These are phyloP conservation scores for Battus philenor DNA, from an alignment of 1,140 invertebrate species.

Conservation along the genomic window DNA sequence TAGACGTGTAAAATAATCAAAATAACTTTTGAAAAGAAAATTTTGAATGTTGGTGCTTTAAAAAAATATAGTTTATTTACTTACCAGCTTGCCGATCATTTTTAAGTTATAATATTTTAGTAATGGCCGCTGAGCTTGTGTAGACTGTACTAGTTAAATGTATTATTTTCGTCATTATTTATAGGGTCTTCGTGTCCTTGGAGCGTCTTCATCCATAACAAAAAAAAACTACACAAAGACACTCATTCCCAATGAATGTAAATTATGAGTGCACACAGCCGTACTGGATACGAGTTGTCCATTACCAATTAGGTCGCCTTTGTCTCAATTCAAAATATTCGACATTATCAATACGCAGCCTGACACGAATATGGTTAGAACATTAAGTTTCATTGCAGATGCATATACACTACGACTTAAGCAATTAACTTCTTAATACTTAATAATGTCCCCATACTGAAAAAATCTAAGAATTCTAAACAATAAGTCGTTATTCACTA, in stretches of 20 bases:
- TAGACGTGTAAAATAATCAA: background rate
- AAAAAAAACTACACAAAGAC: conserved; percentile 52
- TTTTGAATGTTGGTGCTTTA: background rate
- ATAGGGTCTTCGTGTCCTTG: conserved; percentile 54
- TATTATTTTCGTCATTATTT: conserved; percentile 52
- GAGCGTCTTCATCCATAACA: conserved; percentile 44
- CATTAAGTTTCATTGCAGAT: no score
- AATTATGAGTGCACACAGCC: conserved; percentile 55
- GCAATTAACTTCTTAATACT: no score
- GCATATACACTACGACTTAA: no score
- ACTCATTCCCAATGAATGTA: conserved; percentile 57
- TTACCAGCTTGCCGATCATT: conserved; percentile 64
- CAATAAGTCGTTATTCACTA: no score
- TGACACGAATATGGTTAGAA: no score
- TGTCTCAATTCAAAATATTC: conserved; percentile 26
- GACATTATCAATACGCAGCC: no score
- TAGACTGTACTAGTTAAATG: conserved; percentile 41
- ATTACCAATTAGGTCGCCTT: conserved; percentile 57
- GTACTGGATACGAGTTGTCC: conserved; percentile 41
- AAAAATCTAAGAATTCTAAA: no score
- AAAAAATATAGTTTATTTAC: conserved; percentile 20
- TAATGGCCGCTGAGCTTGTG: conserved; percentile 14
- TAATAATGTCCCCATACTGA: no score
- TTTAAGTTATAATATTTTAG: no score
- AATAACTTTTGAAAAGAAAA: background rate